Evolutionary conservation across 2,888 invertebrate genomes (phyloP).

Genomic region (Pandemis corylana): DNA sequence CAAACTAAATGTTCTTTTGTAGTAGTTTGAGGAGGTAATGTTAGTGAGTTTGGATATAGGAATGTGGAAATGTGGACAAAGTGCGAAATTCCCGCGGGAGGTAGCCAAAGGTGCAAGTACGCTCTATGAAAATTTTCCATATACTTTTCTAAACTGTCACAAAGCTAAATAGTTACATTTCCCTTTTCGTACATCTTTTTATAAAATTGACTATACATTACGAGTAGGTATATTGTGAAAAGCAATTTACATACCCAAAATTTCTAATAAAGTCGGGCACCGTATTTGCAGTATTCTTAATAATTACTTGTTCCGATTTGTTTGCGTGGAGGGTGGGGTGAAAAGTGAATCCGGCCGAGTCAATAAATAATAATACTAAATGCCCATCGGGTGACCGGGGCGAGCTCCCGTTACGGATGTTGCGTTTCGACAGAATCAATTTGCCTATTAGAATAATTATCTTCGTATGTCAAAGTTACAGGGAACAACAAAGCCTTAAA

Average conservation of each 20-base stretch:
- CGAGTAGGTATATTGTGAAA: neutral
- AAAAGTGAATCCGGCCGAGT: conserved; percentile 76
- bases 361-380: conserved; percentile 84
- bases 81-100: too few species aligned
- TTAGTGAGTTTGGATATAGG: too few species aligned
- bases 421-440: conserved; percentile 29
- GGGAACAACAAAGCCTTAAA: too few species aligned
- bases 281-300: conserved; percentile 82
- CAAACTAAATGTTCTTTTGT: too few species aligned
- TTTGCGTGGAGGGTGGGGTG: conserved; percentile 70
- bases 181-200: too few species aligned
- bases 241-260: conserved; percentile 49
- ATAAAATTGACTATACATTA: too few species aligned
- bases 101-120: too few species aligned
- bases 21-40: too few species aligned
- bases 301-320: conserved; percentile 83
- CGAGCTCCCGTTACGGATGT: conserved; percentile 28
- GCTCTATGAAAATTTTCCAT: too few species aligned
- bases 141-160: too few species aligned
- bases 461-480: neutral
- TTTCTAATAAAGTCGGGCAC: conserved; percentile 66
- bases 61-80: too few species aligned
- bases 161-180: too few species aligned
- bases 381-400: conserved; percentile 74
- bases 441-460: conserved; percentile 13